These are phyloP conservation scores for Sussaba pulchella DNA, from an alignment of 2,888 invertebrate genomes.

Conservation along the genomic window DNA sequence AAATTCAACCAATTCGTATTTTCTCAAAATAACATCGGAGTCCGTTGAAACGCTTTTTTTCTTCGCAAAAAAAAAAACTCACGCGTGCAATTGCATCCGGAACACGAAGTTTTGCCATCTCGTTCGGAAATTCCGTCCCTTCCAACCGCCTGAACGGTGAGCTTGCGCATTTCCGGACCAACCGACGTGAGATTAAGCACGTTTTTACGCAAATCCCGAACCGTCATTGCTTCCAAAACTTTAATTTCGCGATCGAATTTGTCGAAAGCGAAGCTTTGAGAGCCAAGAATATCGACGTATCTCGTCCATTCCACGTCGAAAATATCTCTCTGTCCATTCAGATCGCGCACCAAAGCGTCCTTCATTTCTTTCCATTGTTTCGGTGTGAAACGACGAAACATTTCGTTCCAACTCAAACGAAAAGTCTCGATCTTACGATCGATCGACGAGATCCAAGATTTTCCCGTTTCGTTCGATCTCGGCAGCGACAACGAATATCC, in stretches of 20 bases:
- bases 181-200: constrained; percentile 70
- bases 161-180: constrained; percentile 75
- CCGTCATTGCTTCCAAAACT: constrained; percentile 85
- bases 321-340: constrained; percentile 87
- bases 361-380: constrained; percentile 88
- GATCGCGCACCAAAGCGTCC: constrained; percentile 90
- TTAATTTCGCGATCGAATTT: constrained; percentile 89
- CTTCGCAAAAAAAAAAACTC: too few relatives aligned
- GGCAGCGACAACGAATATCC: constrained; percentile 90
- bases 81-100: neutral
- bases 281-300: constrained; percentile 92
- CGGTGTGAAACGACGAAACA: constrained; percentile 86
- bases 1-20: too few relatives aligned
- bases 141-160: constrained; percentile 79
- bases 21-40: too few relatives aligned
- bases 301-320: constrained; percentile 91
- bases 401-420: constrained; percentile 87
- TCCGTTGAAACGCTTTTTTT: too few relatives aligned
- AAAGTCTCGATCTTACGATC: constrained; percentile 91
- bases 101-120: neutral
- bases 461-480: constrained; percentile 89
- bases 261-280: constrained; percentile 91
- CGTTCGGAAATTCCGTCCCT: neutral
- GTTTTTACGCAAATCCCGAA: constrained; percentile 75
- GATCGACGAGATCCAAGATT: constrained; percentile 89